Conservation (phyloP, 2,113 vertebrate genomes). For the Arvicanthis niloticus region DNA sequence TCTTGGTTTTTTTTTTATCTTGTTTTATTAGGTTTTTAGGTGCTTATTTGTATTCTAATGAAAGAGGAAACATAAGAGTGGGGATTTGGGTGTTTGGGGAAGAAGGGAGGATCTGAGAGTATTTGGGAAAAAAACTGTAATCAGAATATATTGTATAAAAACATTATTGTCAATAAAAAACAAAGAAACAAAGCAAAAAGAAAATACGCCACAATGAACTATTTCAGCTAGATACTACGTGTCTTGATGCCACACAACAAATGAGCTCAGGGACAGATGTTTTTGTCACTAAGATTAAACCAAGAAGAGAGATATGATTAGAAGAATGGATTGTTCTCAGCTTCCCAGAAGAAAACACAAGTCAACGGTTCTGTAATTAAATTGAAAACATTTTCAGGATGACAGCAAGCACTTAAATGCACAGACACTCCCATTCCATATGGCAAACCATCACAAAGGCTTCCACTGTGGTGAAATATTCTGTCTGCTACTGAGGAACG, state of each 20-base stretch:
- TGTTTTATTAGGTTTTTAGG: not conserved
- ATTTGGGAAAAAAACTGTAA: not conserved
- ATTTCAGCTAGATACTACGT: not conserved
- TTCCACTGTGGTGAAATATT: not conserved
- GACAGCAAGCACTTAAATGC: conserved; percentile 24
- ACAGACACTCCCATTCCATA: not conserved
- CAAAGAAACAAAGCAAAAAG: not conserved
- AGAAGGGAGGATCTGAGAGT: too few species aligned
- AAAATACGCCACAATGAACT: not conserved
- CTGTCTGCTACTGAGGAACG: conserved; percentile 68
- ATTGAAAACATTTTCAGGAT: conserved; percentile 17
- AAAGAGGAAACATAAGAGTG: not conserved
- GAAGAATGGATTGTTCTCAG: not conserved
- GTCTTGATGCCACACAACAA: not conserved
- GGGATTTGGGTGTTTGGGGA: not conserved
- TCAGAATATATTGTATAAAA: not conserved
- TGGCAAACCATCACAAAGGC: not conserved
- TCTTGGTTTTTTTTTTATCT: not conserved
- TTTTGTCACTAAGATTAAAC: conserved; percentile 19
- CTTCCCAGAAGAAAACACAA: conserved; percentile 69
- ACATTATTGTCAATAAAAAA: not conserved
- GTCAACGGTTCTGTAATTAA: not conserved
- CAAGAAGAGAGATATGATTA: not conserved
- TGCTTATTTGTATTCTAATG: not conserved
- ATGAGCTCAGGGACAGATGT: not conserved